A percentile compares a stretch with the other conserved stretches of the same genome.
Conservation (phyloP, 1,140 invertebrate species). For the Calephelis virginiensis region DNA sequence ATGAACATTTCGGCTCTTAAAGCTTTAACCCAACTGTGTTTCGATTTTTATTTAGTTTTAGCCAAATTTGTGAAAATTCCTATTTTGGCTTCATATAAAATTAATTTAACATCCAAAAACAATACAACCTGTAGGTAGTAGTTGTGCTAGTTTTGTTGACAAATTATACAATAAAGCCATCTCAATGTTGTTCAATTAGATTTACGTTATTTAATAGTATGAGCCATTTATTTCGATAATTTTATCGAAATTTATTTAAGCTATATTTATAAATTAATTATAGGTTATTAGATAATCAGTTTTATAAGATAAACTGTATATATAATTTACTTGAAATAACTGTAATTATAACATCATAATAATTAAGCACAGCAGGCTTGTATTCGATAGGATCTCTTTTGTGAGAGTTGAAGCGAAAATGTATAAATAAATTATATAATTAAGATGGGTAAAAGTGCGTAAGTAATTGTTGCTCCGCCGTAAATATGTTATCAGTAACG, state of each 20-base stretch:
- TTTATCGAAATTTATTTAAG: constrained; percentile 11
- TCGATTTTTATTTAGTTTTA: no score
- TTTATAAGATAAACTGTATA: constrained; percentile 3
- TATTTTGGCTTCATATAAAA: no score
- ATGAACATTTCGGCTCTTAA: no score
- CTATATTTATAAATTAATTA: not conserved
- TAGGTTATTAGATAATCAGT: not conserved
- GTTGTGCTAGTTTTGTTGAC: not conserved
- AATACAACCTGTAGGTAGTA: no score
- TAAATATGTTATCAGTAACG: no score
- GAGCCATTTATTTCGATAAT: constrained; percentile 12
- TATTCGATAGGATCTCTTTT: no score
- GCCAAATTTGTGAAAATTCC: no score
- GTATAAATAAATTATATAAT: not conserved
- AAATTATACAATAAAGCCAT: not conserved
- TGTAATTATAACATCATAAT: constrained; percentile 5
- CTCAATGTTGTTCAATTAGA: constrained; percentile 10
- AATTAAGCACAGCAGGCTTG: not conserved
- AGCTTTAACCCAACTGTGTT: no score
- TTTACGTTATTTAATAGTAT: constrained; percentile 7
- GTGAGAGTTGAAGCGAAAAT: not conserved
- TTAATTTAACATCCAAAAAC: no score
- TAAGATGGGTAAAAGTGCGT: no score
- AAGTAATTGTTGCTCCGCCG: no score
- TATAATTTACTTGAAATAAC: constrained; percentile 1